phyloP scores from a whole-genome alignment of 2,797 vertebrate genomes.

The Cryptoprocta ferox region DNA sequence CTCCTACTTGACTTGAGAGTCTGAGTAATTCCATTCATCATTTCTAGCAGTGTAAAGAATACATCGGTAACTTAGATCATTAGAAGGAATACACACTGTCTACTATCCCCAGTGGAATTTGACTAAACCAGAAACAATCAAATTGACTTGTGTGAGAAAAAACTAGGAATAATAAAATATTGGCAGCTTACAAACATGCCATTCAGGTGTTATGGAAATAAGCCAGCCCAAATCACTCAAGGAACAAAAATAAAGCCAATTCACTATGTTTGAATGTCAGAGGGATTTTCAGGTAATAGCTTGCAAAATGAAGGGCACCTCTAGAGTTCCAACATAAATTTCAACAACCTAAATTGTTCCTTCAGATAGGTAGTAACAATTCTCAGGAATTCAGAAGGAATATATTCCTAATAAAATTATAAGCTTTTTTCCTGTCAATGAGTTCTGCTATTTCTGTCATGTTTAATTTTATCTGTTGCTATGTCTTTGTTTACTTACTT shows the following conservation, averaged over 20 bases:
- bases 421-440: slow-evolving; percentile 48
- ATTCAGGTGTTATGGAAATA: slow-evolving; percentile 57
- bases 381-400: slow-evolving; percentile 44
- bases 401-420: slow-evolving; percentile 52
- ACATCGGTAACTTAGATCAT: slow-evolving; percentile 15
- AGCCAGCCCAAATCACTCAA: slow-evolving; percentile 53
- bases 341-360: slow-evolving; percentile 9
- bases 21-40: slow-evolving; percentile 28
- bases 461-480: slow-evolving; percentile 64
- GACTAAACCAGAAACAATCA: slow-evolving; percentile 32
- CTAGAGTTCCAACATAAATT: slow-evolving; percentile 51
- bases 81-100: not conserved
- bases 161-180: slow-evolving; percentile 56
- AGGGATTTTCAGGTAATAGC: slow-evolving; percentile 57
- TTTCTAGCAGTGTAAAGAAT: slow-evolving; percentile 61
- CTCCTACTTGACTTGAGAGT: slow-evolving; percentile 24
- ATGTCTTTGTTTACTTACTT: slow-evolving; percentile 59
- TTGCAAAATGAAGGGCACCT: slow-evolving; percentile 55
- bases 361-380: slow-evolving; percentile 43
- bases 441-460: slow-evolving; percentile 56
- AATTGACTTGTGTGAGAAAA: not conserved
- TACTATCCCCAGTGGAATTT: not conserved
- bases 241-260: slow-evolving; percentile 53
- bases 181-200: slow-evolving; percentile 43
- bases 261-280: slow-evolving; percentile 53